Evolutionary conservation across 1,140 invertebrate species (phyloP).

Genomic region (Pogonus chalceus): DNA sequence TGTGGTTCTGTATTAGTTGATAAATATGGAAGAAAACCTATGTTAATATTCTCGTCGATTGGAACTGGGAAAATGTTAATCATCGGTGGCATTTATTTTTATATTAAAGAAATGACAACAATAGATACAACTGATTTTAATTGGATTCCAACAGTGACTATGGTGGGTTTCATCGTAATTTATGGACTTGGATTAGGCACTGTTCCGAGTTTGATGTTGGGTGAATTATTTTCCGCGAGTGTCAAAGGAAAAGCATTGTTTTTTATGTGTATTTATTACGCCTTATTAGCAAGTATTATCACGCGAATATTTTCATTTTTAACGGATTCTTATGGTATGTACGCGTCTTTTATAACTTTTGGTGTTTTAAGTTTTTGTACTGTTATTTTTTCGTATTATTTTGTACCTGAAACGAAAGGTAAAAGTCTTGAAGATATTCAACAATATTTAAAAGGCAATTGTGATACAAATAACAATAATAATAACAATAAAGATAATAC

Average conservation of each 20-base stretch:
- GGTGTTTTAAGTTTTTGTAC: slow-evolving; percentile 59
- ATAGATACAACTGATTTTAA: slow-evolving; percentile 8
- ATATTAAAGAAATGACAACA: slow-evolving; percentile 6
- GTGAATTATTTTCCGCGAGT: slow-evolving; percentile 29
- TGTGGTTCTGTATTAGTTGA: slow-evolving; percentile 49
- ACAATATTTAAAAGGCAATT: slow-evolving; percentile 57
- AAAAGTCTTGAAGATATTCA: slow-evolving; percentile 84
- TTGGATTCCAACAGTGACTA: slow-evolving; percentile 14
- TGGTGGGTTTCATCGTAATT: slow-evolving; percentile 23
- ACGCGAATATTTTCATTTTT: slow-evolving; percentile 32
- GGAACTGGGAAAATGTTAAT: neutral
- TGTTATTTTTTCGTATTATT: slow-evolving; percentile 63
- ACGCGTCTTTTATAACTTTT: slow-evolving; percentile 73
- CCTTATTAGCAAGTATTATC: slow-evolving; percentile 25
- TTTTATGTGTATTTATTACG: slow-evolving; percentile 20
- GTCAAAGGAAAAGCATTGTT: slow-evolving; percentile 26
- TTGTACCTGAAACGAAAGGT: slow-evolving; percentile 84
- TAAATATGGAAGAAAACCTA: neutral
- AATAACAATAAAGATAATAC: no score
- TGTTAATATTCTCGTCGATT: neutral
- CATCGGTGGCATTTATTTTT: slow-evolving; percentile 12
- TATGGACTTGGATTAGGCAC: slow-evolving; percentile 26
- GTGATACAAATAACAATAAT: slow-evolving; percentile 1
- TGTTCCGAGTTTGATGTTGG: slow-evolving; percentile 28
- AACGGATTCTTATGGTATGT: slow-evolving; percentile 45